These are phyloP conservation scores for Eupeodes corollae DNA, from an alignment of 1,140 invertebrate genomes.

Conservation along the genomic window DNA sequence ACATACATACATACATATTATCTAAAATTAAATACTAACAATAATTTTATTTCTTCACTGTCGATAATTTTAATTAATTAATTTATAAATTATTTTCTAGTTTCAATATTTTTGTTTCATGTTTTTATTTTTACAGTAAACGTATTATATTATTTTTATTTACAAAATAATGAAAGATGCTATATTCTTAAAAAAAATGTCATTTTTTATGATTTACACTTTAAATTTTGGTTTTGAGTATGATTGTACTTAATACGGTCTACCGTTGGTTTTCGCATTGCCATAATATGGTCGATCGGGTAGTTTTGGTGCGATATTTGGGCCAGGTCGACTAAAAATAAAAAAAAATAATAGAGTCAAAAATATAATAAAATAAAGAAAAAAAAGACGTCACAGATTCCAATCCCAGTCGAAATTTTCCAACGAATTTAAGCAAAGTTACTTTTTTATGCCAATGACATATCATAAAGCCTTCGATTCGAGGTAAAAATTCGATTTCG, in stretches of 20 bases:
- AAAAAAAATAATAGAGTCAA: constrained; percentile 6
- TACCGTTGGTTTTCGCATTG: constrained; percentile 26
- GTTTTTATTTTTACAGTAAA: too few species aligned
- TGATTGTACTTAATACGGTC: constrained; percentile 14
- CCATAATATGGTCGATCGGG: constrained; percentile 28
- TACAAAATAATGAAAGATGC: not conserved
- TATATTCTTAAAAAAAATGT: not conserved
- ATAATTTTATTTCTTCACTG: too few species aligned
- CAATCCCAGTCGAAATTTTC: too few species aligned
- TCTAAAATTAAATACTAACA: too few species aligned
- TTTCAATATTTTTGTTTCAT: too few species aligned
- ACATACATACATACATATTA: too few species aligned
- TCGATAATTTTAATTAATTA: too few species aligned
- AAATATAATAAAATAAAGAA: constrained; percentile 7
- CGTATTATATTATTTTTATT: too few species aligned
- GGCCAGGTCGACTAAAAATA: constrained; percentile 20
- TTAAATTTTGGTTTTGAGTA: not conserved
- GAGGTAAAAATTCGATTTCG: not conserved
- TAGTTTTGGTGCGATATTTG: constrained; percentile 27
- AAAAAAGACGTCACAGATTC: too few species aligned
- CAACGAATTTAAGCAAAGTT: too few species aligned
- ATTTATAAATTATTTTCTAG: too few species aligned
- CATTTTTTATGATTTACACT: not conserved
- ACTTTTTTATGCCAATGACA: not conserved
- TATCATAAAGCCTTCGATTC: not conserved